phyloP scores from a whole-genome alignment of 1,140 invertebrate genomes.

The Drosophila malerkotliana region DNA sequence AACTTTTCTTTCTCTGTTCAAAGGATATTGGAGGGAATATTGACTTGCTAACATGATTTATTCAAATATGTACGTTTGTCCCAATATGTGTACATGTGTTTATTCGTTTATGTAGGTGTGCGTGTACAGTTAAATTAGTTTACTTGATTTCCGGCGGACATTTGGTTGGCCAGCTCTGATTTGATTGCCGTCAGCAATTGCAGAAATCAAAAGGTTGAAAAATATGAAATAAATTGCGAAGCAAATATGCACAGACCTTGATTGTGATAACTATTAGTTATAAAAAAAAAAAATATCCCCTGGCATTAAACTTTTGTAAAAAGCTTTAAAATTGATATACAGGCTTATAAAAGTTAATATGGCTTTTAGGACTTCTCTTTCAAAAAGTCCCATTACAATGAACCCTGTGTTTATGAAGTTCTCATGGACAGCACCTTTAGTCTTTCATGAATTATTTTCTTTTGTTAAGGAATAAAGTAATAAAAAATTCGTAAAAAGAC shows the following conservation, averaged over 20 bases:
- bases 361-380: not conserved
- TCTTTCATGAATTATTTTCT: not conserved
- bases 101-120: not conserved
- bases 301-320: not conserved
- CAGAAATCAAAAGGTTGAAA: conserved; percentile 17
- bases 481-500: not conserved
- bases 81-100: not conserved
- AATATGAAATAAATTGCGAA: conserved; percentile 18
- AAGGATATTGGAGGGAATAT: not conserved
- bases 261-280: not conserved
- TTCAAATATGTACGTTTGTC: conserved; percentile 33
- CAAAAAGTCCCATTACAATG: not conserved
- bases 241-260: not conserved
- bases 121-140: conserved; percentile 49
- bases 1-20: not conserved
- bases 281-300: conserved; percentile 1
- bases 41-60: conserved; percentile 29
- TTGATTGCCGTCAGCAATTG: conserved; percentile 11
- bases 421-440: not conserved
- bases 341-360: conserved; percentile 7
- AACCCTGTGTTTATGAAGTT: not conserved
- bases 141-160: conserved; percentile 50
- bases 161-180: conserved; percentile 31
- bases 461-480: not conserved
- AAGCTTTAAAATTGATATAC: conserved; percentile 16